Evolutionary conservation across 2,888 invertebrate species (phyloP).

Genomic region (Lagria hirta): DNA sequence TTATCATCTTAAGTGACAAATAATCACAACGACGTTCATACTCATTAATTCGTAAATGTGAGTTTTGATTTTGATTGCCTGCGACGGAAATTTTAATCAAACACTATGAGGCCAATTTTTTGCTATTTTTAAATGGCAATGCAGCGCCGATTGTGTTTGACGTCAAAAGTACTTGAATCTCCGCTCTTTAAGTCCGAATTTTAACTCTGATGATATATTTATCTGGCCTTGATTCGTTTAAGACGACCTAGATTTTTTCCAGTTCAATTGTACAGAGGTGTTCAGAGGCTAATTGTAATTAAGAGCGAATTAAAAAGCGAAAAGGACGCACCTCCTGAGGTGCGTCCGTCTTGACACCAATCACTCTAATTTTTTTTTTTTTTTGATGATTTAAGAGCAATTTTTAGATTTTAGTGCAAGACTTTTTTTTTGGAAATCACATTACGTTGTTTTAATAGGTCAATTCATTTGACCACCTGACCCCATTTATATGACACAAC

Average conservation of each 20-base stretch:
- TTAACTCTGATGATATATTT: slow-evolving; percentile 46
- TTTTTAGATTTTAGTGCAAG: no score
- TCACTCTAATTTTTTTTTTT: no score
- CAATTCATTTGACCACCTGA: no score
- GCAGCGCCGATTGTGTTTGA: slow-evolving; percentile 16
- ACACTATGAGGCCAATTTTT: slow-evolving; percentile 15
- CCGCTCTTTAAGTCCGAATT: slow-evolving; percentile 42
- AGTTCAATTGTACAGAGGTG: slow-evolving; percentile 1
- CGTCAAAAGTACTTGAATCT: slow-evolving; percentile 22
- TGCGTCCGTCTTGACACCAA: no score
- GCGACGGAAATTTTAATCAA: slow-evolving; percentile 47
- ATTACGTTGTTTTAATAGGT: no score
- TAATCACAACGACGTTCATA: slow-evolving; percentile 53
- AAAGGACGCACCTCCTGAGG: no score
- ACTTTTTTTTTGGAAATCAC: no score
- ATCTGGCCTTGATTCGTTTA: slow-evolving; percentile 47
- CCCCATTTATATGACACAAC: no score
- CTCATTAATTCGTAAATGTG: slow-evolving; percentile 54
- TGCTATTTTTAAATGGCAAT: slow-evolving; percentile 11
- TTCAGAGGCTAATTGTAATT: no score
- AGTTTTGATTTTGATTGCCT: slow-evolving; percentile 50
- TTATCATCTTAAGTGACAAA: slow-evolving; percentile 55
- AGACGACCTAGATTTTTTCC: slow-evolving; percentile 36
- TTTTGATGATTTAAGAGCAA: no score
- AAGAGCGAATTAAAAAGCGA: no score